Base-by-base conservation (phyloP, 2,888 invertebrate species). In the Selenia dentaria region DNA sequence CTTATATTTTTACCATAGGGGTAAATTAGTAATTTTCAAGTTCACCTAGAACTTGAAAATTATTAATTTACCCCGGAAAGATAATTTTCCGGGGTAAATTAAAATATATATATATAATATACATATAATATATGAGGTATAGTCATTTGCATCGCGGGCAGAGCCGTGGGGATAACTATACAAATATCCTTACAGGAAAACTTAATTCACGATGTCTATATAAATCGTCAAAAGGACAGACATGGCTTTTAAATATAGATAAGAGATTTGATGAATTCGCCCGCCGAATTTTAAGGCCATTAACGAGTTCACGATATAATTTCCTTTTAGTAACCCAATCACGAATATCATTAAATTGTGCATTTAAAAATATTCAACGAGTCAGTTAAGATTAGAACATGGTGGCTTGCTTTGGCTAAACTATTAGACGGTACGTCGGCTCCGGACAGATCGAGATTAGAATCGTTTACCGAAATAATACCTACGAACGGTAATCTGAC, bases 391-490 rank as follows among this genome's bases (percentile, higher is more conserved):
- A 83, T 84, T 80, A 80, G 70, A 64, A 53, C 33, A 64, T 61
- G 65, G 54, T 57, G 74, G 72, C 70, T 70, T 71, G 68, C 70
- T 70, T 70, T 79, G 75, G 74, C 79, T 77, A 75, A 74, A 82
- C 80, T 82, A 84, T 85, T 83, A 82, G 73, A 75, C 81, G 84
- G 75, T 68, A 80, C 81, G 80, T 79, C 74, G 74, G 70, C 58
- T 74, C 62, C 63, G 66, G 79, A 80, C 74, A 70, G 79, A 77
- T 77, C 74, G 77, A 85, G 86, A 85, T 86, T 70, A 74, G 75
- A 84, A 86, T 86, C 86, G 74, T 82, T 83, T 83, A 82, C 82
- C 79, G 81, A 86, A 84, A 85, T 85, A 86, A 86, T 86, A 79
- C 79, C 3, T 2, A 16, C 16, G 16, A 61, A 71, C 59, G 71